Base-by-base conservation (phyloP, 2,888 invertebrate species). In the Drosophila hamatofila region DNA sequence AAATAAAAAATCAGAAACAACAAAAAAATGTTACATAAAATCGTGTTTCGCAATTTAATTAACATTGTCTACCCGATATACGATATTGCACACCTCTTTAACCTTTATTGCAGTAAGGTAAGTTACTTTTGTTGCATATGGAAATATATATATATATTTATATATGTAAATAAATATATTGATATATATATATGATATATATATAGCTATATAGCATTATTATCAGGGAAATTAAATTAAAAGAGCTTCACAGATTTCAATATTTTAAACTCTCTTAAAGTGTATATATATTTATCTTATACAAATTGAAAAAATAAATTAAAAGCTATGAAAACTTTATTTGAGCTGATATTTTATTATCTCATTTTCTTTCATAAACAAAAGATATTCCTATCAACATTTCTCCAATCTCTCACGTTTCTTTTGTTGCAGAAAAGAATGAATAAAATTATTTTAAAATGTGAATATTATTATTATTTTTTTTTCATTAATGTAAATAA, bases 11-110 rank as follows among this genome's bases (percentile, higher is more conserved):
- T 1, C 2, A 37, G 25, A 37, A n/a, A 39, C 5, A 52, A n/a
- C 4, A 25, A n/a, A 18, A 68, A 49, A 25, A 46, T 51, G 39
- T 69, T 76, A 59, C 46, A 48, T 74, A 78, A 64, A 23, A 23
- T 21, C 63, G 78, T 78, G 68, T 57, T 54, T 55, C 42, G 73
- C 16, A 67, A 55, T 23, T 72, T 42, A 77, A 75, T 77, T 25
- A 37, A 21, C 35, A 56, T 49, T 57, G 18, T 37, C 11, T 21
- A 30, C 1, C n/a, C n/a, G n/a, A 33, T 56, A 33, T 41, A 35
- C 7, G 8, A 33, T 55, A 12, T 23, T 30, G 61, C 72, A 62
- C 62, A 54, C 52, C 62, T 58, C 51, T 63, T 58, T 49, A 25
- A 57, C 23, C 52, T 57, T 75, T 30, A 61, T 14, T 11, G 35